Percentiles rank a stretch among this genome's conserved stretches.
Evolutionary conservation across 2,888 invertebrate genomes (phyloP).

Genomic region (Alcis repandata): DNA sequence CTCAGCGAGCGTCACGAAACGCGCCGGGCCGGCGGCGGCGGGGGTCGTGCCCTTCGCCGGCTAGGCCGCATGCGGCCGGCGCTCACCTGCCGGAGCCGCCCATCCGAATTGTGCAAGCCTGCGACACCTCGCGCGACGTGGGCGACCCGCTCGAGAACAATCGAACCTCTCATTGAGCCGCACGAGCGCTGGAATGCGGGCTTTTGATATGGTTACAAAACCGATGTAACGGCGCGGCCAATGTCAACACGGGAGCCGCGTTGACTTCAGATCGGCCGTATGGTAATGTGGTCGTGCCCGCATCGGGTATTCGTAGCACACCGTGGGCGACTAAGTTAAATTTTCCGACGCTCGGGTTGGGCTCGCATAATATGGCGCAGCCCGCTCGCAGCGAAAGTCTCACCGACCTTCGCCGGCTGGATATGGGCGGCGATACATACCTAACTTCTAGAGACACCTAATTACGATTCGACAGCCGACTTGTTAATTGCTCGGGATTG

Average conservation of each 20-base stretch:
- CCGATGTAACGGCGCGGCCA: constrained; percentile 77
- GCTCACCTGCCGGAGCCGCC: constrained; percentile 68
- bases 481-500: constrained; percentile 46
- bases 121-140: constrained; percentile 67
- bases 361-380: constrained; percentile 70
- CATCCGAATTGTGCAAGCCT: constrained; percentile 71
- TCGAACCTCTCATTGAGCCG: constrained; percentile 72
- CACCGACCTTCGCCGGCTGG: constrained; percentile 81
- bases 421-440: constrained; percentile 78
- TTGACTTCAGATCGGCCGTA: constrained; percentile 71
- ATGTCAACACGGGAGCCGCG: constrained; percentile 81
- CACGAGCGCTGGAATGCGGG: constrained; percentile 77
- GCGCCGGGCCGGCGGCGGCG: constrained; percentile 37
- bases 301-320: constrained; percentile 63
- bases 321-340: constrained; percentile 74
- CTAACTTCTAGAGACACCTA: constrained; percentile 72
- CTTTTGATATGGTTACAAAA: constrained; percentile 82
- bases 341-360: constrained; percentile 76
- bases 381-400: constrained; percentile 80
- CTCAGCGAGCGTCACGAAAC: constrained; percentile 54
- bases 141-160: constrained; percentile 75
- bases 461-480: constrained; percentile 63
- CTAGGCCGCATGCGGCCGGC: constrained; percentile 64
- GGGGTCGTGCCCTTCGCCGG: constrained; percentile 46
- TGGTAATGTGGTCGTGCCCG: constrained; percentile 69